Conservation (phyloP, 2,797 vertebrate genomes). For the Thripadectes ignobilis region DNA sequence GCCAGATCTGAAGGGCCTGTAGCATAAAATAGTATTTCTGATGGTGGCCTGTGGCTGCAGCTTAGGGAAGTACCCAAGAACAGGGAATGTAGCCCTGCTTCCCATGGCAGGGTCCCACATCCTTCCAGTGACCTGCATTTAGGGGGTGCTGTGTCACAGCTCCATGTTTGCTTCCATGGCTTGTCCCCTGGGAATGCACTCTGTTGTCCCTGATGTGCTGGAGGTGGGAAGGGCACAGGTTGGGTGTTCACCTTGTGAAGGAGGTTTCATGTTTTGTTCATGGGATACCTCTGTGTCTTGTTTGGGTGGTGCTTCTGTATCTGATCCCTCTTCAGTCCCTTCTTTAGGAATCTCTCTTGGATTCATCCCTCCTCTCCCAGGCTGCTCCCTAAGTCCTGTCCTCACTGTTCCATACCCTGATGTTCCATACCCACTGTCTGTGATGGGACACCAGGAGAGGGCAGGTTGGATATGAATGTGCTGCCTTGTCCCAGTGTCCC, state of each 20-base stretch:
- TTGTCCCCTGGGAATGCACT: neutral
- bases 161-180: accelerated
- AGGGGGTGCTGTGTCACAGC: neutral
- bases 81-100: neutral
- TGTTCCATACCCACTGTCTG: neutral
- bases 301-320: accelerated
- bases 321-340: neutral
- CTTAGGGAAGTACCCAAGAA: no score
- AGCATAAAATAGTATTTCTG: neutral
- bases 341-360: neutral
- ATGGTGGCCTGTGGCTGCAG: neutral
- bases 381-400: neutral
- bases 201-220: neutral
- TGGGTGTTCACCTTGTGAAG: no score
- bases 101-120: accelerated
- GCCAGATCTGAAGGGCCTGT: neutral
- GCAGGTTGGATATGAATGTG: accelerated
- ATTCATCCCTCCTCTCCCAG: neutral
- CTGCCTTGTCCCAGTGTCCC: neutral
- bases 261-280: neutral
- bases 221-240: neutral
- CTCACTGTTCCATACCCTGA: accelerated
- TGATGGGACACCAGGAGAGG: neutral
- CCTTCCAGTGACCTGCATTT: neutral
- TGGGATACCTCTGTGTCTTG: neutral